Evolutionary conservation across 2,888 invertebrate genomes (phyloP).

Genomic region (Eilema depressum): DNA sequence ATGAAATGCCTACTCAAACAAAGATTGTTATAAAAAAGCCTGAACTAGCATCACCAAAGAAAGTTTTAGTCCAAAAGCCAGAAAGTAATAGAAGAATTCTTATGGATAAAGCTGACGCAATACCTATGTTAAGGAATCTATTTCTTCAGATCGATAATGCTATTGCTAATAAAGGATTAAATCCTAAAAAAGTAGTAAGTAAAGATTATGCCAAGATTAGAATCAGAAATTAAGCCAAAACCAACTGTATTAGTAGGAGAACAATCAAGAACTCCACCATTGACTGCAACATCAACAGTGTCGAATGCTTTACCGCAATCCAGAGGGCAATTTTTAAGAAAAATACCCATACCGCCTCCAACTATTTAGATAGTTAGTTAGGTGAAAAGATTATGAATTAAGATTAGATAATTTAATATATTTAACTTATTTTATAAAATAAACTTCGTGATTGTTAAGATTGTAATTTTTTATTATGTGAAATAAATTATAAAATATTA

Average conservation of each 20-base stretch:
- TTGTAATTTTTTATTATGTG: neutral
- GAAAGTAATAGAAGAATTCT: constrained; percentile 17
- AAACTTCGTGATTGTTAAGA: neutral
- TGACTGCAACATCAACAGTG: constrained; percentile 34
- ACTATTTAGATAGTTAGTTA: constrained; percentile 44
- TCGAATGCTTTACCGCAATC: constrained; percentile 53
- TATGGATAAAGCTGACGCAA: constrained; percentile 19
- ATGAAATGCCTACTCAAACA: neutral
- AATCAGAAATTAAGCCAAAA: neutral
- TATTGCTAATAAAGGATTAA: neutral
- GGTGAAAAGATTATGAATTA: neutral
- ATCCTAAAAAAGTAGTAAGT: constrained; percentile 12
- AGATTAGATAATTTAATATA: constrained; percentile 1
- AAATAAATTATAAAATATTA: neutral
- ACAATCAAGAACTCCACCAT: constrained; percentile 17
- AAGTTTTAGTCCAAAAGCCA: constrained; percentile 21
- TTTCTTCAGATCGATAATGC: neutral
- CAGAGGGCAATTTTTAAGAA: constrained; percentile 66
- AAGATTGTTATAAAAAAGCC: constrained; percentile 20
- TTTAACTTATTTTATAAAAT: constrained; percentile 17
- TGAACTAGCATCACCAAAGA: constrained; percentile 14
- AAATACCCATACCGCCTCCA: constrained; percentile 70
- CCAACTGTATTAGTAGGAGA: neutral
- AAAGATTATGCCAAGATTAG: neutral
- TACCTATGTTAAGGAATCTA: constrained; percentile 20